phyloP scores from a whole-genome alignment of 2,797 vertebrate genomes.

The Anniella stebbinsi region DNA sequence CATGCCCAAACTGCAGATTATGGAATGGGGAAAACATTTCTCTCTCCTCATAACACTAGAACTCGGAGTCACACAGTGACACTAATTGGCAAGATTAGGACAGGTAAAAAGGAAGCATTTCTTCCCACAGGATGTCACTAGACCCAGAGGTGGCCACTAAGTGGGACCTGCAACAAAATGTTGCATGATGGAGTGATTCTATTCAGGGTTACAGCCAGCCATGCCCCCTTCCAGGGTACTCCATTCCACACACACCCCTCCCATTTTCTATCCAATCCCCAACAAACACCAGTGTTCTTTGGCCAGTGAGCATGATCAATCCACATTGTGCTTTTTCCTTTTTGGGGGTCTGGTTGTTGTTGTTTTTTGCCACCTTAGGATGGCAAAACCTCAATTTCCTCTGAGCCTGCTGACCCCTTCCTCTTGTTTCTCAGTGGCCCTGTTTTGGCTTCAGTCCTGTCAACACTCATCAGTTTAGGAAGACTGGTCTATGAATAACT shows the following conservation, averaged over 20 bases:
- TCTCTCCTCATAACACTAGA: not conserved
- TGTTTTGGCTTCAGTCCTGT: not conserved
- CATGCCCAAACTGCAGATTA: not conserved
- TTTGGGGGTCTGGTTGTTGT: fast-evolving
- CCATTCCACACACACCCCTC: not conserved
- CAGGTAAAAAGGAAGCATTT: not conserved
- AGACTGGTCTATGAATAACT: not conserved
- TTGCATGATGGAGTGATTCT: not conserved
- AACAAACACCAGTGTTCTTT: not conserved
- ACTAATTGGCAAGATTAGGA: fast-evolving
- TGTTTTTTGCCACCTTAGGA: not conserved
- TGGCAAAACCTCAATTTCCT: not conserved
- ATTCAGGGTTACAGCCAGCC: not conserved
- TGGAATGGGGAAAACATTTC: fast-evolving
- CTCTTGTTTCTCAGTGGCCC: not conserved
- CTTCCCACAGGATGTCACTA: too few relatives aligned
- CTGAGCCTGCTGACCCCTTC: not conserved
- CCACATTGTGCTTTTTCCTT: not conserved
- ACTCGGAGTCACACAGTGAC: fast-evolving
- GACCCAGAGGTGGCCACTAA: not conserved
- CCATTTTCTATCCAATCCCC: not conserved
- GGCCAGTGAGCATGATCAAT: not conserved
- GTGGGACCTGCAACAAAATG: not conserved
- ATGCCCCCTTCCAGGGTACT: not conserved
- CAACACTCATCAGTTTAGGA: not conserved